phyloP scores from a whole-genome alignment of 2,797 vertebrate genomes.

The Chelon auratus region DNA sequence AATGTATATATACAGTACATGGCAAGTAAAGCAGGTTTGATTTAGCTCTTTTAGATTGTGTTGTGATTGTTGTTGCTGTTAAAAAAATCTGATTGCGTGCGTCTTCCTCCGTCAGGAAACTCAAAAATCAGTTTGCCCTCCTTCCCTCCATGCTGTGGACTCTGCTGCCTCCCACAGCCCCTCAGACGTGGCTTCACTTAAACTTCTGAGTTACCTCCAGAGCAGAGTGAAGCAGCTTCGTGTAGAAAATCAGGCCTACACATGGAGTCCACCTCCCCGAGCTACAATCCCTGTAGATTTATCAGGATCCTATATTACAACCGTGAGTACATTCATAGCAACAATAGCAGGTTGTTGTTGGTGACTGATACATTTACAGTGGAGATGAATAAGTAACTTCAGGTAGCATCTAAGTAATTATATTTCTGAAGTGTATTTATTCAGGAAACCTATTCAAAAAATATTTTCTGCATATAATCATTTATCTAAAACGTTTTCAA shows the following conservation, averaged over 20 bases:
- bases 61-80: neutral
- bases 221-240: constrained; percentile 83
- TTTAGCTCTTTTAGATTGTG: neutral
- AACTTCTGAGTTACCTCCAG: constrained; percentile 82
- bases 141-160: constrained; percentile 38
- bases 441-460: neutral
- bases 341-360: neutral
- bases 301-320: constrained; percentile 61
- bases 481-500: neutral
- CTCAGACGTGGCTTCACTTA: constrained; percentile 68
- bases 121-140: constrained; percentile 45
- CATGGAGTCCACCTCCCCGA: constrained; percentile 30
- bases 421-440: neutral
- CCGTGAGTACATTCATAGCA: constrained; percentile 35
- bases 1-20: neutral
- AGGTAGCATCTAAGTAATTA: neutral
- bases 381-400: neutral
- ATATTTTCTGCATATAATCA: too few species aligned
- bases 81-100: neutral
- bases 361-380: neutral
- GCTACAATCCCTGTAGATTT: constrained; percentile 28
- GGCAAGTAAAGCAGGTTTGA: too few species aligned
- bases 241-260: constrained; percentile 65
- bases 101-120: constrained; percentile 60
- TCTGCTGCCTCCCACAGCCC: constrained; percentile 38